These are phyloP conservation scores for Thelaira solivaga DNA, from an alignment of 2,888 invertebrate species.

Conservation along the genomic window DNA sequence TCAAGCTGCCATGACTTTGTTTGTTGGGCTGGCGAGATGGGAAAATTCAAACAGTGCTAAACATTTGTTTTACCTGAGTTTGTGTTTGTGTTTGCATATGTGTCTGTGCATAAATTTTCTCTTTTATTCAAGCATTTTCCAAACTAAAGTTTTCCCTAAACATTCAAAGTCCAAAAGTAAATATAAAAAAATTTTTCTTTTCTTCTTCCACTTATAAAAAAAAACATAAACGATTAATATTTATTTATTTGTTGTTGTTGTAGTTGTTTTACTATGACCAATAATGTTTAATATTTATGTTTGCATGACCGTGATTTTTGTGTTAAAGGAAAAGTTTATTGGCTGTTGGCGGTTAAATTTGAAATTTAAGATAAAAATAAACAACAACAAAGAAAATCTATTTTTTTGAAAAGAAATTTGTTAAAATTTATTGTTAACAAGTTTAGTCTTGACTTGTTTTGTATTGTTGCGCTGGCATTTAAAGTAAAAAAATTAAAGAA, in stretches of 20 bases:
- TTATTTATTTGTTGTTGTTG: constrained; percentile 35
- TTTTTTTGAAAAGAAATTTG: constrained; percentile 21
- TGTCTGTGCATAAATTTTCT: constrained; percentile 47
- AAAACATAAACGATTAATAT: constrained; percentile 40
- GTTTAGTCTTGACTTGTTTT: constrained; percentile 22
- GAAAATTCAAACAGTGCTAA: constrained; percentile 37
- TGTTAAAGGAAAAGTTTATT: constrained; percentile 45
- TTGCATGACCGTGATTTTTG: constrained; percentile 49
- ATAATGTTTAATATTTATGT: constrained; percentile 25
- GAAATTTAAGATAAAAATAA: background rate
- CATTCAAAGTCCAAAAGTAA: background rate
- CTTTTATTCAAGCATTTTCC: constrained; percentile 22
- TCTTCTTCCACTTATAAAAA: constrained; percentile 33
- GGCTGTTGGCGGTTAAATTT: constrained; percentile 35
- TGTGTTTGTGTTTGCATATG: background rate
- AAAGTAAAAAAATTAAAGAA: background rate
- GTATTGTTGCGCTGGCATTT: background rate
- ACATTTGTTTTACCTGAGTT: background rate
- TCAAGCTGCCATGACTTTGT: constrained; percentile 28
- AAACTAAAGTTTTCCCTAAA: constrained; percentile 51
- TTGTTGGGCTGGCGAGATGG: background rate
- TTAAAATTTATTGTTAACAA: constrained; percentile 45
- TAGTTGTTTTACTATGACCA: constrained; percentile 29
- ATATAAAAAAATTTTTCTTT: constrained; percentile 23
- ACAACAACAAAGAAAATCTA: background rate